phyloP scores from a whole-genome alignment of 1,140 invertebrate genomes.

The Spodoptera litura region DNA sequence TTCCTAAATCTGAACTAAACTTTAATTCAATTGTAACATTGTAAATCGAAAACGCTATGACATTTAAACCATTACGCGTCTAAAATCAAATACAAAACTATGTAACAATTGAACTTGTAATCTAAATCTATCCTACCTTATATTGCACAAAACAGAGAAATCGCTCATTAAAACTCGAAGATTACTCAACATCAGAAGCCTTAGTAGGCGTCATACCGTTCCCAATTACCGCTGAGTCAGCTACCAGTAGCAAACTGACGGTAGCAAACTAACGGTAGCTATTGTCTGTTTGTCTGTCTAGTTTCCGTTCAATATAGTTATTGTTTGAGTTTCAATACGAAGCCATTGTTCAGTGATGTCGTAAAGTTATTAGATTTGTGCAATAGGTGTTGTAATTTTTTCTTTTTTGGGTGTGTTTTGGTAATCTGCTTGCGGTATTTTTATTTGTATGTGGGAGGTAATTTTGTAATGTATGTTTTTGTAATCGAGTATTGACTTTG shows the following conservation, averaged over 20 bases:
- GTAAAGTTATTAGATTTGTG: neutral
- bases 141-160: slow-evolving; percentile 7
- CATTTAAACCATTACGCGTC: too few relatives aligned
- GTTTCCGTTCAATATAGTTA: slow-evolving; percentile 30
- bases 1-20: too few relatives aligned
- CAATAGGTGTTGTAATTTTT: slow-evolving; percentile 3
- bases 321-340: slow-evolving; percentile 6
- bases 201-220: slow-evolving; percentile 10
- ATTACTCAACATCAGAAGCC: neutral
- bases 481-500: too few relatives aligned
- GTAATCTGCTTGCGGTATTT: too few relatives aligned
- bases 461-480: too few relatives aligned
- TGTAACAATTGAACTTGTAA: too few relatives aligned
- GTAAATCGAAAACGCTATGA: too few relatives aligned
- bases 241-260: neutral
- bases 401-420: neutral
- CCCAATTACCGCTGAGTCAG: slow-evolving; percentile 43
- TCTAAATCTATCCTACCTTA: neutral
- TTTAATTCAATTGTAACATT: too few relatives aligned
- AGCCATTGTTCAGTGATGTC: slow-evolving; percentile 1
- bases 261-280: slow-evolving; percentile 14
- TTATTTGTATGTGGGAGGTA: too few relatives aligned
- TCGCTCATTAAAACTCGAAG: slow-evolving; percentile 14
- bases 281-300: slow-evolving; percentile 20
- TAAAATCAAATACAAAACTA: too few relatives aligned